Evolutionary conservation across 2,888 invertebrate genomes (phyloP).

Genomic region (Caprella mutica): DNA sequence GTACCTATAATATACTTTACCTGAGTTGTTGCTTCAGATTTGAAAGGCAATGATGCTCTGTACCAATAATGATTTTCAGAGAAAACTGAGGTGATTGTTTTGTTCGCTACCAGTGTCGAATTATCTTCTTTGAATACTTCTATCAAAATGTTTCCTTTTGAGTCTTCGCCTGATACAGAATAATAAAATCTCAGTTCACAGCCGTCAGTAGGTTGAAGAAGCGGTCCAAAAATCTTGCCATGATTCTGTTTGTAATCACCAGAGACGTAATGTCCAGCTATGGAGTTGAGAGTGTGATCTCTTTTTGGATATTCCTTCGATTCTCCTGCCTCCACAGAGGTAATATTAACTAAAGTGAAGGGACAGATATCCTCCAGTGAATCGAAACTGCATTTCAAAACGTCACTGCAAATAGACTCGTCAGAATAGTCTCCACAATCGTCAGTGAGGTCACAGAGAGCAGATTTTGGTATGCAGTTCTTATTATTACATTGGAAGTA

Average conservation of each 20-base stretch:
- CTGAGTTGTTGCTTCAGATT: no score
- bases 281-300: slow-evolving; percentile 27
- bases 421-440: slow-evolving; percentile 26
- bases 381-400: neutral
- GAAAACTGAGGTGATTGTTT: no score
- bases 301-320: neutral
- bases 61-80: no score
- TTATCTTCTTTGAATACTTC: no score
- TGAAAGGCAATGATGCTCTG: no score
- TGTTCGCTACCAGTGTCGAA: no score
- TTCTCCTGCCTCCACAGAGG: neutral
- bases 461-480: slow-evolving; percentile 14
- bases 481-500: slow-evolving; percentile 16
- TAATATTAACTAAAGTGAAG: neutral
- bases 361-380: neutral
- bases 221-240: slow-evolving; percentile 10
- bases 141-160: no score
- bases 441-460: slow-evolving; percentile 24
- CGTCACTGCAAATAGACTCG: slow-evolving; percentile 20
- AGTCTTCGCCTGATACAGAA: no score
- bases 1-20: no score
- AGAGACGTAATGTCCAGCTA: slow-evolving; percentile 12
- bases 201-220: slow-evolving; percentile 1
- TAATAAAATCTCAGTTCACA: no score
- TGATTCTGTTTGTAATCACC: no score